Base-by-base conservation (phyloP, 2,888 invertebrate genomes). In the Biston stratarius region DNA sequence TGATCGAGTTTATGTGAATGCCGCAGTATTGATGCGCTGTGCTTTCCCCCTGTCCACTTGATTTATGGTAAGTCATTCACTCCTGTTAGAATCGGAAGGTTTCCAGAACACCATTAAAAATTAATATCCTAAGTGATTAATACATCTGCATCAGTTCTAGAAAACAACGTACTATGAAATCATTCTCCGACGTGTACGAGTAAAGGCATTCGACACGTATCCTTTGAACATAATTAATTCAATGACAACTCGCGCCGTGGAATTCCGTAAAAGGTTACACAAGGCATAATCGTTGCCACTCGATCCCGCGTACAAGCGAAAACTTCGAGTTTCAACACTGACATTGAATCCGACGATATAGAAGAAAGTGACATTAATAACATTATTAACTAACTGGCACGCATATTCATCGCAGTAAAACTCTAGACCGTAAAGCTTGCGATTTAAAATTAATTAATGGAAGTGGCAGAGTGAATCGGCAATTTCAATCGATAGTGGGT, bases 51-150 rank as follows among this genome's bases (percentile, higher is more conserved):
- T 81, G 83, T 81, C 81, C 83, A 80, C 79, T 86, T 87, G 83
- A 90, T 91, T 89, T 87, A 91, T 90, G 91, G 92, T 89, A 84
- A 87, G 87, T 84, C 80, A 83, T 81, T 82, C 77, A 75, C 77
- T 77, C 79, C 77, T 70, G 74, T 73, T 72, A 72, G 58, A 64
- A 67, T 74, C 69, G 61, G 64, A 71, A 69, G 61, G 67, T 70
- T 56, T 52, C 60, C 61, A 71, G 61, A 66, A 65, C 64, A 55
- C 59, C 40, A 70, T 70, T 71, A 65, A 49, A 67, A 70, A 51
- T 67, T 68, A 56, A 71, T 66, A 67, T 59, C 52, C 57, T 56
- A 52, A 68, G 63, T 66, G 57, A 69, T 61, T 64, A 64, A 59
- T 45, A 49, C 69, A 48, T 63, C 49, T 66, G 48, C 15, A 47